Evolutionary conservation across 2,888 invertebrate species (phyloP).

Genomic region (Hyppa rectilinea): DNA sequence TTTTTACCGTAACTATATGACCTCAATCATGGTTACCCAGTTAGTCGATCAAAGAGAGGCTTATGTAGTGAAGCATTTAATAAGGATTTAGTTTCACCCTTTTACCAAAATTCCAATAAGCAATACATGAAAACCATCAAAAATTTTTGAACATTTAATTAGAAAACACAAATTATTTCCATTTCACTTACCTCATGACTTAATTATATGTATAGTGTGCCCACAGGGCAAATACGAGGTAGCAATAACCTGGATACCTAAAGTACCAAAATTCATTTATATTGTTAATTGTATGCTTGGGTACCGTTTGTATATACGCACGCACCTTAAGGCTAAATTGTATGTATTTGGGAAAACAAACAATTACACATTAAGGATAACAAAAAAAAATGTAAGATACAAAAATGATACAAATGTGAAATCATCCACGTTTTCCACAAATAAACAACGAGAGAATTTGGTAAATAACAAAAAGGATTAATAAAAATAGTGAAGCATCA

Average conservation of each 20-base stretch:
- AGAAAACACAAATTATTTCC: constrained; percentile 1
- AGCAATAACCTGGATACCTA: constrained; percentile 38
- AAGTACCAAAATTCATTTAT: constrained; percentile 42
- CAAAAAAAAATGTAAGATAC: no score
- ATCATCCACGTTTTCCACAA: no score
- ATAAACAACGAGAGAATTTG: no score
- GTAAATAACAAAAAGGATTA: no score
- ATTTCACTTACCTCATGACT: constrained; percentile 14
- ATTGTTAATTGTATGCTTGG: constrained; percentile 37
- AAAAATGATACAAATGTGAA: no score
- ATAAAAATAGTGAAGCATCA: no score
- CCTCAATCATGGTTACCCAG: background rate
- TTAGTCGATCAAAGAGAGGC: background rate
- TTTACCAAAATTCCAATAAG: background rate
- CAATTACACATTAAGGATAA: no score
- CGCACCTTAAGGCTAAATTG: background rate
- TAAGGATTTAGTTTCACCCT: background rate
- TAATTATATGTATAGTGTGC: constrained; percentile 17
- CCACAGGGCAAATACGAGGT: constrained; percentile 22
- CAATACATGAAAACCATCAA: background rate
- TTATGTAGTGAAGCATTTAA: background rate
- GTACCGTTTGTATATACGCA: constrained; percentile 11
- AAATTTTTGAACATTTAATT: constrained; percentile 18
- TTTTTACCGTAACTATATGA: background rate
- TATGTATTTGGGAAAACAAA: no score